Base-by-base conservation (phyloP, 1,140 invertebrate genomes). In the Drosophila nigromelanica region DNA sequence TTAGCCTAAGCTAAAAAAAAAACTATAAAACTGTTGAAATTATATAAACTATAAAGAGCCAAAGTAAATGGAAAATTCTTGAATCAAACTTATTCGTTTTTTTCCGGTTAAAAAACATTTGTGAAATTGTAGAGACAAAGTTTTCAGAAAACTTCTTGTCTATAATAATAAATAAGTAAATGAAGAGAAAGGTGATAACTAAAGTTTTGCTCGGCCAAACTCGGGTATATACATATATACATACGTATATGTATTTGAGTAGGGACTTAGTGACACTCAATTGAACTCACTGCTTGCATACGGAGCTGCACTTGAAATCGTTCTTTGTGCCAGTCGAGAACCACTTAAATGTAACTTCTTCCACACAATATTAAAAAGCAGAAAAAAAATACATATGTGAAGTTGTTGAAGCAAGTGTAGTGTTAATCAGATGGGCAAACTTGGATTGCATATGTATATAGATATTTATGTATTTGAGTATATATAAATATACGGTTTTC, bases 401-500 rank as follows among this genome's bases (percentile, higher is more conserved):
- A 68, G 15, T 68, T 51, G 61, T 47, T 54, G 21, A 55, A 70
- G 50, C 59, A 40, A 40, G 52, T 70, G 43, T 18, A 43, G 45
- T 50, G 68, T 33, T 80, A 80, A 76, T 77, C 59, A 48, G 5
- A 52, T 39, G 12, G 10, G 62, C 50, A 80, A n/a, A 39, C 10
- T 30, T 39, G 10, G 11, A 35, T 8, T 14, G 21, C n/a, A 2
- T 24, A 24, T 21, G 5, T 39, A 55, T 40, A n/a, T 14, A 40
- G 1, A 39, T 72, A 45, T 67, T 27, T 27, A 27, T 6, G 5
- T 54, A 50, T 24, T 5, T 21, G 14, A 27, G 27, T 24, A 47
- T 47, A 35, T 47, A n/a, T 47, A 27, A 35, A 35, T 47, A 18
- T 33, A 45, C 18, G 24, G 47, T 1, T 76, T 76, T 83, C 51